These are phyloP conservation scores for Isoperla grammatica DNA, from an alignment of 2,888 invertebrate genomes.

Conservation along the genomic window DNA sequence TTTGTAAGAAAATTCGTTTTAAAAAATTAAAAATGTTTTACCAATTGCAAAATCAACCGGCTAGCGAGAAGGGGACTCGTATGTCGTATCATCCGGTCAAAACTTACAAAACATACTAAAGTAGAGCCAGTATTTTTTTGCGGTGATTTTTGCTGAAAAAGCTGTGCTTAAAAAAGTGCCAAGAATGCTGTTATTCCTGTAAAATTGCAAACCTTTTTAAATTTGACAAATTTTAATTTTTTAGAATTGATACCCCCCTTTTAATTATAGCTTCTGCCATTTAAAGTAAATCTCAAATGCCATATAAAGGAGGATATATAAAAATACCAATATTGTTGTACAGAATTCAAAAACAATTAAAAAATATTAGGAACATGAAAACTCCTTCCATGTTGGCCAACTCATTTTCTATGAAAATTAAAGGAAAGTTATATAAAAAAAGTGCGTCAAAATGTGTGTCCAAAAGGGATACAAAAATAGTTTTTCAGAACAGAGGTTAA, in stretches of 20 bases:
- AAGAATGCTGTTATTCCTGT: conserved; percentile 14
- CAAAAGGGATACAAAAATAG: conserved; percentile 8
- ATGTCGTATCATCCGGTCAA: conserved; percentile 1
- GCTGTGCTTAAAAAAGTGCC: conserved; percentile 16
- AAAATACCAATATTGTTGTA: conserved; percentile 2
- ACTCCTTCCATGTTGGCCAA: too few relatives aligned
- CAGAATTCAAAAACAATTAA: background rate
- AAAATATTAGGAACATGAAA: conserved; percentile 2
- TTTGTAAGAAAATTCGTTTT: conserved; percentile 15
- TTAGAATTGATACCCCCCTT: too few relatives aligned
- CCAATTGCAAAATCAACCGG: too few relatives aligned
- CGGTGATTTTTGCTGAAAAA: too few relatives aligned
- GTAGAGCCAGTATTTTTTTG: too few relatives aligned
- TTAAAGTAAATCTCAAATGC: too few relatives aligned
- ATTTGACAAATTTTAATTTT: too few relatives aligned
- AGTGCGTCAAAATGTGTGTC: too few relatives aligned
- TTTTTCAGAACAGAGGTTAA: conserved; percentile 19
- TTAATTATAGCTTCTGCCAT: too few relatives aligned
- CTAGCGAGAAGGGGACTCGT: conserved; percentile 1
- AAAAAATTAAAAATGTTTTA: conserved; percentile 3
- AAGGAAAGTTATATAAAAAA: conserved; percentile 16
- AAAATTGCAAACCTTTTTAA: too few relatives aligned
- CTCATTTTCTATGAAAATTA: conserved; percentile 23
- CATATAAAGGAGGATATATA: background rate
- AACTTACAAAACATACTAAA: background rate